These are phyloP conservation scores for Cantharis rustica DNA, from an alignment of 2,888 invertebrate genomes.

Conservation along the genomic window DNA sequence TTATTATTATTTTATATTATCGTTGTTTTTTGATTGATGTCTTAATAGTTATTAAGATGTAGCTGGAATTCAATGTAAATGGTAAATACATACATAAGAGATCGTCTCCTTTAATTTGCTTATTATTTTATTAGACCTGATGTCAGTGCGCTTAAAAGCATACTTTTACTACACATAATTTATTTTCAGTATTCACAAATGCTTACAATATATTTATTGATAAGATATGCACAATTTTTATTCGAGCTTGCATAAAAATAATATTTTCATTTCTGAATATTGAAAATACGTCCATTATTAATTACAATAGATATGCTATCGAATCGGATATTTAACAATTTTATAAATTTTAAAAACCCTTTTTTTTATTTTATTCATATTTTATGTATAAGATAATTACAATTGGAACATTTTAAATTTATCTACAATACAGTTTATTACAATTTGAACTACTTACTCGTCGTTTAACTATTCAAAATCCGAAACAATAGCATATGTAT, in stretches of 20 bases:
- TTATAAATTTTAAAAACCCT: not conserved
- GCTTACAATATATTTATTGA: conserved; percentile 5
- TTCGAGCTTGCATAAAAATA: conserved; percentile 23
- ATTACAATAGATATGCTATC: conserved; percentile 16
- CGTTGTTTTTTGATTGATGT: conserved; percentile 1
- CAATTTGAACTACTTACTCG: not conserved
- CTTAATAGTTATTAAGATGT: conserved; percentile 8
- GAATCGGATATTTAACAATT: conserved; percentile 16
- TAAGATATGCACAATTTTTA: conserved; percentile 25
- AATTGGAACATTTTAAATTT: not conserved
- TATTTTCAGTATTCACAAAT: conserved; percentile 22
- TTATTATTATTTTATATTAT: conserved; percentile 22
- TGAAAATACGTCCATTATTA: conserved; percentile 20
- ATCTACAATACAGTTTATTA: not conserved
- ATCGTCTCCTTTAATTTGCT: conserved; percentile 7
- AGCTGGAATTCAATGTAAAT: conserved; percentile 35
- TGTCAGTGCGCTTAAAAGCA: conserved; percentile 28
- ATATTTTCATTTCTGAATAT: conserved; percentile 15
- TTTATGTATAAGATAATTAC: not conserved
- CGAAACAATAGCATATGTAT: conserved; percentile 32
- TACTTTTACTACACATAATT: conserved; percentile 18
- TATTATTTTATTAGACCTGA: conserved; percentile 20
- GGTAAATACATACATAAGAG: conserved; percentile 5
- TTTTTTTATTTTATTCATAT: not conserved
- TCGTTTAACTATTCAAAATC: conserved; percentile 17